These are phyloP conservation scores for Andrena bicolor DNA, from an alignment of 2,888 invertebrate species.

Conservation along the genomic window DNA sequence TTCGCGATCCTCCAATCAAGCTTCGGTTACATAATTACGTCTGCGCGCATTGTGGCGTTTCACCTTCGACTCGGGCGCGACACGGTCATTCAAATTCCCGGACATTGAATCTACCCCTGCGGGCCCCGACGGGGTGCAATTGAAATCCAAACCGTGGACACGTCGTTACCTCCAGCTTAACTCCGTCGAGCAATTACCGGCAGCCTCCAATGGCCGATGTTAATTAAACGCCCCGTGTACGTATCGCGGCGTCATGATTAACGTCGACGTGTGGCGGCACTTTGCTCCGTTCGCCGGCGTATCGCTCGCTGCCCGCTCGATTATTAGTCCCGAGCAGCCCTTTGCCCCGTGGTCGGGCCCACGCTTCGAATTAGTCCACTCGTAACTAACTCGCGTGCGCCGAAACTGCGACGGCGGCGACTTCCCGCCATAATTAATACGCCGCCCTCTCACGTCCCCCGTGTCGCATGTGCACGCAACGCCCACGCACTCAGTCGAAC, in stretches of 20 bases:
- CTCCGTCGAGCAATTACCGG: conserved; percentile 20
- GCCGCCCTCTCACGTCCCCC: background rate
- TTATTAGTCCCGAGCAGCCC: conserved; percentile 6
- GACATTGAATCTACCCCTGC: conserved; percentile 9
- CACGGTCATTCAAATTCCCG: conserved; percentile 15
- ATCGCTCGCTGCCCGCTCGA: background rate
- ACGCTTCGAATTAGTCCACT: conserved; percentile 3
- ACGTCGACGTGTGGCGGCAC: conserved; percentile 2
- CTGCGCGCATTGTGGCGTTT: background rate
- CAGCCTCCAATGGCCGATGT: conserved; percentile 14
- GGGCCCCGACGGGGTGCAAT: conserved; percentile 7
- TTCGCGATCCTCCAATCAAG: background rate
- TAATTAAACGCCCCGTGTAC: conserved; percentile 26
- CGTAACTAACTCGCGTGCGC: conserved; percentile 13
- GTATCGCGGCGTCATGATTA: conserved; percentile 23
- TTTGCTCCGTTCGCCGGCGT: background rate
- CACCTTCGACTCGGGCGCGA: background rate
- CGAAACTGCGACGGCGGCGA: conserved; percentile 1
- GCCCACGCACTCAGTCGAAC: background rate
- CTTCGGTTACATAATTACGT: background rate
- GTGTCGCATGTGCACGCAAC: background rate
- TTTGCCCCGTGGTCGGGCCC: conserved; percentile 9
- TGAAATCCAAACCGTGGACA: conserved; percentile 26
- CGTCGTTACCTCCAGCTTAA: conserved; percentile 7
- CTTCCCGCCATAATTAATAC: conserved; percentile 2